phyloP scores from a whole-genome alignment of 2,797 vertebrate genomes.

The Anguilla anguilla region DNA sequence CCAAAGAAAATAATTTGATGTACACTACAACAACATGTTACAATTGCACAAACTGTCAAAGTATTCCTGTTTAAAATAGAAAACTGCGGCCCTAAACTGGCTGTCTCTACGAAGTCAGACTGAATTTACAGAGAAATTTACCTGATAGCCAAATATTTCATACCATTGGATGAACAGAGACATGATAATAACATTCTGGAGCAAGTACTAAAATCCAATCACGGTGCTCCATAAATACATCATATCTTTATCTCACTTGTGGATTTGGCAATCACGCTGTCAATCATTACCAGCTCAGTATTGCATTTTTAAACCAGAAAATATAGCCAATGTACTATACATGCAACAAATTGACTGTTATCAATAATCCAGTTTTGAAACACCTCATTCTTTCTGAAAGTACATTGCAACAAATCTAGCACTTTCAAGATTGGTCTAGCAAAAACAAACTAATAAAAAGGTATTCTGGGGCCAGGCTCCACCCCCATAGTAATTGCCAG shows the following conservation, averaged over 20 bases:
- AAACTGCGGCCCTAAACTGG: neutral
- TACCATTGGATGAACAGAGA: neutral
- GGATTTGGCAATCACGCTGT: conserved; percentile 14
- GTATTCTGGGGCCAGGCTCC: neutral
- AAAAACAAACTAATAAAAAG: neutral
- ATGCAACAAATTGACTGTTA: conserved; percentile 2
- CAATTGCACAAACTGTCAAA: neutral
- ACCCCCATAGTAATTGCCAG: neutral
- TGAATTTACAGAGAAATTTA: neutral
- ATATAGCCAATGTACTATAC: conserved; percentile 1
- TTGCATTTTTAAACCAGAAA: conserved; percentile 11
- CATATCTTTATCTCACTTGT: conserved; percentile 11
- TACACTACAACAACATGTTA: neutral
- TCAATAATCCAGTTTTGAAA: conserved; percentile 1
- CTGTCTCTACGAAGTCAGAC: neutral
- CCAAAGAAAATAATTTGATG: neutral
- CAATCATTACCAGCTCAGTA: conserved; percentile 14
- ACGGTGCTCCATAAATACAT: neutral
- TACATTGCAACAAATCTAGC: conserved; percentile 9
- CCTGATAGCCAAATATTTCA: neutral
- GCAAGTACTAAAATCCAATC: conserved; percentile 2
- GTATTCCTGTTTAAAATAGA: neutral
- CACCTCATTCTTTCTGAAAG: neutral
- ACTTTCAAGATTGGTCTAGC: neutral
- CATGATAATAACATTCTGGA: conserved; percentile 10